Evolutionary conservation across 1,140 invertebrate genomes (phyloP).

Genomic region (Lepidurus packardi): DNA sequence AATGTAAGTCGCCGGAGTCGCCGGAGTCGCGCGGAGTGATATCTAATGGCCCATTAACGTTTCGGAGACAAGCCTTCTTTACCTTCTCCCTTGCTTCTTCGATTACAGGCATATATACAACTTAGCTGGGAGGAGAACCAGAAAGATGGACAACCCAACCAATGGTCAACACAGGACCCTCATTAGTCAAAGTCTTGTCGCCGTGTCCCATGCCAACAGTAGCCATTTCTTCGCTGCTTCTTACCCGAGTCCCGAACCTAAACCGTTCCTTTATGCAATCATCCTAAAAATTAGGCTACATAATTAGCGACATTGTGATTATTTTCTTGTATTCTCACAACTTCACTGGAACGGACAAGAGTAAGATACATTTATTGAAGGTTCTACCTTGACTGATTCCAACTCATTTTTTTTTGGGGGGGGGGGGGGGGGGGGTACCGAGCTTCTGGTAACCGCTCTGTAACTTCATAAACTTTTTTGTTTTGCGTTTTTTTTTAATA

Average conservation of each 20-base stretch:
- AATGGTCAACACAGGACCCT: neutral
- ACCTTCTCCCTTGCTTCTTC: neutral
- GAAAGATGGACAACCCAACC: neutral
- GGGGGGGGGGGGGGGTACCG: no score
- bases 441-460: neutral
- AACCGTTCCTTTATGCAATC: no score
- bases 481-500: neutral
- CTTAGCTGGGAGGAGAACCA: neutral
- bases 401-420: no score
- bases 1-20: neutral
- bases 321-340: no score
- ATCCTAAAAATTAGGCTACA: no score
- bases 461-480: constrained; percentile 22
- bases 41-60: neutral
- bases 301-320: no score
- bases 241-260: no score
- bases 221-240: neutral
- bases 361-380: no score
- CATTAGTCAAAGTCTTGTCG: constrained; percentile 7
- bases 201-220: neutral
- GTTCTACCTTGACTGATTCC: no score
- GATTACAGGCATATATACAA: neutral
- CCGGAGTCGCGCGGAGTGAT: neutral
- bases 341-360: no score
- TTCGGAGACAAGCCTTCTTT: neutral